These are phyloP conservation scores for Campoplex nolae DNA, from an alignment of 2,888 invertebrate genomes.

Conservation along the genomic window DNA sequence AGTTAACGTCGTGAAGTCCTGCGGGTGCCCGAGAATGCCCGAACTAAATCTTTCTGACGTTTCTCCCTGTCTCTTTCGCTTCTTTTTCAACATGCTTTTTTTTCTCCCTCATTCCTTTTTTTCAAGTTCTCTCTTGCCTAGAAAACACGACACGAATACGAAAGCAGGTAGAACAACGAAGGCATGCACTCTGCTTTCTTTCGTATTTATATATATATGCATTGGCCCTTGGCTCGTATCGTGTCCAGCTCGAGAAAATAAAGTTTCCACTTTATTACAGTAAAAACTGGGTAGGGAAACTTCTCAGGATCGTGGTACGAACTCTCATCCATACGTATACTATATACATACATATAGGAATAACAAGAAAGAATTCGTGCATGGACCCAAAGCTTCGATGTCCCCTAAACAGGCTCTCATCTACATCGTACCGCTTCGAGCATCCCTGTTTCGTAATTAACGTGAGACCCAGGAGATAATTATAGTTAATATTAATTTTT, in stretches of 20 bases:
- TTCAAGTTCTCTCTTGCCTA: slow-evolving; percentile 67
- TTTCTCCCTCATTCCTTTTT: slow-evolving; percentile 41
- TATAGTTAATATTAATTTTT: slow-evolving; percentile 79
- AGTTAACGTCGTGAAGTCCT: slow-evolving; percentile 76
- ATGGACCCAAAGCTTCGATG: slow-evolving; percentile 49
- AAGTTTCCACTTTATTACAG: slow-evolving; percentile 79
- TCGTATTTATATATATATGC: slow-evolving; percentile 10
- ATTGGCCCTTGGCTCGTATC: slow-evolving; percentile 49
- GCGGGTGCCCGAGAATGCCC: slow-evolving; percentile 71
- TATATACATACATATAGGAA: neutral
- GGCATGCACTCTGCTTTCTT: slow-evolving; percentile 43
- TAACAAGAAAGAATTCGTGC: slow-evolving; percentile 58
- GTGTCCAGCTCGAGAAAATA: slow-evolving; percentile 74
- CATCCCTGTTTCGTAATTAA: slow-evolving; percentile 60
- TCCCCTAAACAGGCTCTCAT: slow-evolving; percentile 38
- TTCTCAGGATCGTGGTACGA: slow-evolving; percentile 53
- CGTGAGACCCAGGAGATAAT: slow-evolving; percentile 69
- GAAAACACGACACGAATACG: slow-evolving; percentile 78
- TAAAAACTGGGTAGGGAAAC: slow-evolving; percentile 65
- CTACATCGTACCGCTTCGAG: slow-evolving; percentile 23
- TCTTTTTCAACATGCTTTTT: slow-evolving; percentile 42
- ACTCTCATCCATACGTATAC: slow-evolving; percentile 43
- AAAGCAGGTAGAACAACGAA: slow-evolving; percentile 74
- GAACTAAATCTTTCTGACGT: slow-evolving; percentile 79
- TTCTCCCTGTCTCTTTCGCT: slow-evolving; percentile 67